Evolutionary conservation across 2,113 vertebrate genomes (phyloP).

Genomic region (Apteryx mantelli): DNA sequence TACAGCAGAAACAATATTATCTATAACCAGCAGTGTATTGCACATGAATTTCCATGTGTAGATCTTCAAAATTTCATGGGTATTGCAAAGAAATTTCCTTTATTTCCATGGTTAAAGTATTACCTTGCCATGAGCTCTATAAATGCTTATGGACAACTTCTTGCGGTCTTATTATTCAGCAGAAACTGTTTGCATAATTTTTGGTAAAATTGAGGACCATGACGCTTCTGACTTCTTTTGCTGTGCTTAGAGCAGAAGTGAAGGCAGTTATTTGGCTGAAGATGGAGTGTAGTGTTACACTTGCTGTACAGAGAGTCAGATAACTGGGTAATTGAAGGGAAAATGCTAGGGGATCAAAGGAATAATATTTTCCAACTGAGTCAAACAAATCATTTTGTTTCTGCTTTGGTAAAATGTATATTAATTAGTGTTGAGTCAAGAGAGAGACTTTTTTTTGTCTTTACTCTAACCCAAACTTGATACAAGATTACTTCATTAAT

Average conservation of each 20-base stretch:
- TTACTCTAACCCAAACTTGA: not conserved
- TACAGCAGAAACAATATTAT: not conserved
- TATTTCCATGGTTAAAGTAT: not conserved
- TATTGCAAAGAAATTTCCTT: not conserved
- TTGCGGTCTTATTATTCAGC: not conserved
- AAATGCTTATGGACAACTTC: not conserved
- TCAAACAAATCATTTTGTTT: not conserved
- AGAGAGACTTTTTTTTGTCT: not conserved
- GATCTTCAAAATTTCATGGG: not conserved
- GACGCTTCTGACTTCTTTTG: not conserved
- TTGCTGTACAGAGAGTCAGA: not conserved
- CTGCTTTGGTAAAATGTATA: not conserved
- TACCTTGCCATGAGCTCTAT: not conserved
- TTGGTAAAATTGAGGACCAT: not conserved
- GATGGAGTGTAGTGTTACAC: not conserved
- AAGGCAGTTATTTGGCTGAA: not conserved
- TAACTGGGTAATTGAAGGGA: not conserved
- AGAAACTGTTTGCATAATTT: not conserved
- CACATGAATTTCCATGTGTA: not conserved
- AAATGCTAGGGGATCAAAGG: not conserved
- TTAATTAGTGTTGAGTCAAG: not conserved
- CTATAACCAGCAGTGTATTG: not conserved
- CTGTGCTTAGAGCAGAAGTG: not conserved
- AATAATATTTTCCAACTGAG: not conserved
- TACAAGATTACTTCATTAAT: not conserved